Base-by-base conservation (phyloP, 2,888 invertebrate species). In the Dione vanillae region DNA sequence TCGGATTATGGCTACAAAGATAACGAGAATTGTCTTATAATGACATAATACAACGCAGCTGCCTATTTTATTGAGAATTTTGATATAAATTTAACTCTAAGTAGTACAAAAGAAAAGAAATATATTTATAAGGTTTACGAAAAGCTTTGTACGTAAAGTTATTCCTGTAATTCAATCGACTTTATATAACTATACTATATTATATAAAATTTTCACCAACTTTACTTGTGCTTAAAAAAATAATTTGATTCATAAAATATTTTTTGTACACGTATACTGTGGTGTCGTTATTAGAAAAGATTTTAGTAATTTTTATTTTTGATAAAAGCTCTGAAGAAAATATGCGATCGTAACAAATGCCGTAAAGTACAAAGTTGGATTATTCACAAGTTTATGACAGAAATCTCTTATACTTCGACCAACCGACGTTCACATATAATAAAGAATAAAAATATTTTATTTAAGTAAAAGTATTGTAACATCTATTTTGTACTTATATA, bases 291-390 rank as follows among this genome's bases (percentile, higher is more conserved):
- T n/a, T n/a, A n/a, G 16, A 27, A n/a, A 19, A 65, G 75, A 80
- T 85, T 83, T 74, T 76, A 76, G 45, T 20, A 59, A 64, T 19
- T 9, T 62, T 64, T n/a, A 37, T 64, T 49, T 49, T 64, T n/a
- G 45, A 49, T 49, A 16, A 37, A 49, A 47, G 45, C 49, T 64
- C 2, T 64, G 47, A 11, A 47, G 16, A 37, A 64, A 37, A 64
- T 49, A 49, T 64, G 62, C 62, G 62, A 35, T 16, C 37, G 62
- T 64, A 64, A 49, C 62, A 37, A 19, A 19, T 64, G 47, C 16
- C 16, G 37, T 49, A 49, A 49, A 64, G 49, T 64, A 40, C 37
- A 19, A 64, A 64, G 37, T 64, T 49, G 5, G 19, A 47, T 19
- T 49, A 64, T 64, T 64, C 37, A 35, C 62, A 49, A 35, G 62